Base-by-base conservation (phyloP, 2,113 vertebrate species). In the Electrona antarctica region DNA sequence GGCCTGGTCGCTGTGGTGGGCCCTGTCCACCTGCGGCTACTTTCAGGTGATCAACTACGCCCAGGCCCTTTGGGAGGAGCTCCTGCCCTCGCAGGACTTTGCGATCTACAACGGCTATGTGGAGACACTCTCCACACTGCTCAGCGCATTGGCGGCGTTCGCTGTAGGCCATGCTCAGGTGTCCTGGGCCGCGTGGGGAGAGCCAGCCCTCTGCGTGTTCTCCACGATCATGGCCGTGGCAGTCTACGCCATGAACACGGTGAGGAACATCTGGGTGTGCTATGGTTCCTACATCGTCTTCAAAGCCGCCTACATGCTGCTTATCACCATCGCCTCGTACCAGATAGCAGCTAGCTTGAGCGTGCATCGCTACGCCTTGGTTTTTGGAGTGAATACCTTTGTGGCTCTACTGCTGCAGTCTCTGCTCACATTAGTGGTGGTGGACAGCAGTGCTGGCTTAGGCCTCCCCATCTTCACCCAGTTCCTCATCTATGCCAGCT, bases 1-100 rank as follows among this genome's bases (percentile, higher is more conserved):
- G 71, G 95, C 96, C 67, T 98, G 98, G 98, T 98, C 97, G 0
- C 88, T 95, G 50, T 98, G 98, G 98, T 99, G 97, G 97, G 96
- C 98, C 1, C 84, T 99, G 45, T 96, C 97, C 28, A 98, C 96
- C 4, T 98, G 97, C 0, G 97, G 98, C 69, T 97, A 98, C 83
- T 95, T 96, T 66, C 98, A 98, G 84, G 92, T 99, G 61, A 28
- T 98, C 67, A 99, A 98, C 89, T 99, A 98, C 0, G 48, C 77
- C 21, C 98, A 99, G 79, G 91, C 90, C 4, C 83, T 99, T 14
- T 99, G 98, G 98, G 96, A 99, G 86, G 89, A 88, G 6, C 85
- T 98, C 29, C 85, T 93, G 7, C 90, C 95, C 1, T 96, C 94
- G 52, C 89, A 78, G 0, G 68, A 89, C 0, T 76, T 81, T 0